Evolutionary conservation across 2,888 invertebrate species (phyloP).

Genomic region (Ectobius pallidus): DNA sequence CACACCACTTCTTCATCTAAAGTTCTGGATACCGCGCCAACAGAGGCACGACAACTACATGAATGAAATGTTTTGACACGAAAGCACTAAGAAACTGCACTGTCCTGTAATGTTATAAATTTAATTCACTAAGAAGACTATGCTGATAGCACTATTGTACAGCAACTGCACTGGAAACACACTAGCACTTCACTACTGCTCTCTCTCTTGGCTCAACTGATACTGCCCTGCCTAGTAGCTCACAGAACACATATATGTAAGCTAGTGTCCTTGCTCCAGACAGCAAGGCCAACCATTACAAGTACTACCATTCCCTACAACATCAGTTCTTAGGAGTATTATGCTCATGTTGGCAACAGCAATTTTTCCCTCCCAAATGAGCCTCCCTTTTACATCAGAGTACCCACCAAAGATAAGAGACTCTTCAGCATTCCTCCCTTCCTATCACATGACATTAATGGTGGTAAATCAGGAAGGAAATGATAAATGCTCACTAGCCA

Average conservation of each 20-base stretch:
- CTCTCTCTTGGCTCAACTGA: neutral
- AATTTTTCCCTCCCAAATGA: neutral
- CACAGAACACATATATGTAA: neutral
- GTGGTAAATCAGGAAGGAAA: too few relatives aligned
- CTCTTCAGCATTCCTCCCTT: neutral
- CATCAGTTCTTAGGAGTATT: neutral
- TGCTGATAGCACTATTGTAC: too few relatives aligned
- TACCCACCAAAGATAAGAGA: neutral
- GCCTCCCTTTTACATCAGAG: neutral
- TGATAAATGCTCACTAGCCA: too few relatives aligned
- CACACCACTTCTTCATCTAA: conserved; percentile 27
- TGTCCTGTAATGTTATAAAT: neutral
- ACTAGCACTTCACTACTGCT: neutral
- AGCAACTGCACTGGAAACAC: neutral
- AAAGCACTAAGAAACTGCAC: neutral
- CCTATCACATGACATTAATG: too few relatives aligned
- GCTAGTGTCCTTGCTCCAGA: conserved; percentile 22
- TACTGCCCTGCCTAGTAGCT: neutral
- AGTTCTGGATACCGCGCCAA: neutral
- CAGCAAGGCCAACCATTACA: conserved; percentile 3
- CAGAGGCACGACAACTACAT: neutral
- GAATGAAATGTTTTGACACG: neutral
- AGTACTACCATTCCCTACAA: neutral
- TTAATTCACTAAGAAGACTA: neutral
- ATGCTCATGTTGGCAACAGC: neutral